Evolutionary conservation across 2,888 invertebrate species (phyloP).

Genomic region (Lithosia quadra): DNA sequence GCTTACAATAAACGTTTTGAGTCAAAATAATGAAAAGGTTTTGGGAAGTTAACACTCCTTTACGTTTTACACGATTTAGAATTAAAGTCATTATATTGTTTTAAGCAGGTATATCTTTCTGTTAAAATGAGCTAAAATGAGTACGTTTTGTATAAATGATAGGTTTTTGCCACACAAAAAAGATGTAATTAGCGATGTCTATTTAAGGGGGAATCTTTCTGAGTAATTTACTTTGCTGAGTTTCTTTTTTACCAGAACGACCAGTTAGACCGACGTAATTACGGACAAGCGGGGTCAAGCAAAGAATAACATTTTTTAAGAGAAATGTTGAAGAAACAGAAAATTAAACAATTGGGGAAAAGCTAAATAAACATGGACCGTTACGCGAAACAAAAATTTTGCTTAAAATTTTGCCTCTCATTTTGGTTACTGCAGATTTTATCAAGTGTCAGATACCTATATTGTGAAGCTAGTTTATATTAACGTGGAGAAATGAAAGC

Average conservation of each 20-base stretch:
- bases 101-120: too few species aligned
- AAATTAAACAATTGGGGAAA: constrained; percentile 50
- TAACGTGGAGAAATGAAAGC: neutral
- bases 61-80: too few species aligned
- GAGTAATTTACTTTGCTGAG: constrained; percentile 54
- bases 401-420: constrained; percentile 23
- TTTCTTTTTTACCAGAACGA: constrained; percentile 50
- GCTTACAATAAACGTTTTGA: too few species aligned
- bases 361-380: constrained; percentile 44
- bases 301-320: constrained; percentile 55
- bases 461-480: constrained; percentile 25
- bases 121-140: too few species aligned
- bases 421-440: constrained; percentile 40
- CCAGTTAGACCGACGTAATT: constrained; percentile 57
- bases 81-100: too few species aligned
- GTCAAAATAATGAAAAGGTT: constrained; percentile 27
- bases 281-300: constrained; percentile 54
- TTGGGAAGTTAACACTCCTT: too few species aligned
- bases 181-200: constrained; percentile 54
- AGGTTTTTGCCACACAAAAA: constrained; percentile 41
- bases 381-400: constrained; percentile 30
- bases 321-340: constrained; percentile 43
- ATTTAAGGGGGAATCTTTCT: constrained; percentile 55
- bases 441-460: constrained; percentile 32
- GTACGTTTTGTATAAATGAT: constrained; percentile 30